A percentile compares a stretch with the other conserved stretches of the same genome.
Conservation (phyloP, 2,113 vertebrate genomes). For the Atrichornis clamosus region DNA sequence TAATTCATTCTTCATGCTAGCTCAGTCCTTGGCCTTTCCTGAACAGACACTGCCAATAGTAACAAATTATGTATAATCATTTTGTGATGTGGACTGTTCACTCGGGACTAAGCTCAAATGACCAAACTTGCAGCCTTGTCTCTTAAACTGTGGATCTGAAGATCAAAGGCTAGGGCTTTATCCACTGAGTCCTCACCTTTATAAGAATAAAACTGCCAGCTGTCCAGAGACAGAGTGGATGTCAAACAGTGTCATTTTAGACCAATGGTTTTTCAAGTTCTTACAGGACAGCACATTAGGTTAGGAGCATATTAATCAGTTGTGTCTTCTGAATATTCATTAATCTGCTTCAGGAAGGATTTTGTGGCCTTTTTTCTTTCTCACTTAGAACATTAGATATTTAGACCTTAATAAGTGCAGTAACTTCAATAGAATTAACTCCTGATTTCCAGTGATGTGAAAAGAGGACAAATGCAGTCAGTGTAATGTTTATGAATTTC, state of each 20-base stretch:
- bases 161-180: conserved; percentile 29
- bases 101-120: conserved; percentile 39
- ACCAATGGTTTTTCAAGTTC: conserved; percentile 57
- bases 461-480: not conserved
- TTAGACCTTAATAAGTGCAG: not conserved
- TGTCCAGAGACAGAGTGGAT: conserved; percentile 8
- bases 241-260: conserved; percentile 22
- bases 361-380: not conserved
- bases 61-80: conserved; percentile 53
- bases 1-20: conserved; percentile 55
- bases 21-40: conserved; percentile 67
- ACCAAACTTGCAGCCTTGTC: conserved; percentile 25
- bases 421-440: not conserved
- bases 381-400: not conserved
- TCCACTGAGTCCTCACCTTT: conserved; percentile 23
- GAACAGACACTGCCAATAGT: conserved; percentile 44
- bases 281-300: conserved; percentile 53
- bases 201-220: conserved; percentile 48
- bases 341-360: not conserved
- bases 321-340: conserved; percentile 47
- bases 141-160: conserved; percentile 31
- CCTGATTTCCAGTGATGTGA: not conserved
- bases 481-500: not conserved
- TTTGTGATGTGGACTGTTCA: conserved; percentile 39
- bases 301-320: conserved; percentile 54